phyloP scores from a whole-genome alignment of 1,140 invertebrate genomes.

The Cephus cinctus region DNA sequence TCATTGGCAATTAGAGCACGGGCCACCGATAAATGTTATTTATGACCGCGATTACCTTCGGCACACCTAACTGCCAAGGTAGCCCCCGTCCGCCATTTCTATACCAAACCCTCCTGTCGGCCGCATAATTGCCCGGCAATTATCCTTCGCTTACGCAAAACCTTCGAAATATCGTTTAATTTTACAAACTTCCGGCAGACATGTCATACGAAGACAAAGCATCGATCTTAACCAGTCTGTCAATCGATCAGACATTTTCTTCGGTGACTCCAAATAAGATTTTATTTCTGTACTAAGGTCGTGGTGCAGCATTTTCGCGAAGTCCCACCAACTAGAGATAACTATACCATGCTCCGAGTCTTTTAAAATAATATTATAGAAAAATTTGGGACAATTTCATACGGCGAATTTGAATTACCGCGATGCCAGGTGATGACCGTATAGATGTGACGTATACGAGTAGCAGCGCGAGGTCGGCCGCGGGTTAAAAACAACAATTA shows the following conservation, averaged over 20 bases:
- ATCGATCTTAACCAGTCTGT: too few relatives aligned
- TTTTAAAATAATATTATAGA: not conserved
- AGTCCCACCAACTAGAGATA: too few relatives aligned
- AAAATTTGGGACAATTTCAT: not conserved
- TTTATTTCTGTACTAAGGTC: too few relatives aligned
- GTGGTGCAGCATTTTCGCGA: too few relatives aligned
- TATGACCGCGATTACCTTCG: slow-evolving; percentile 40
- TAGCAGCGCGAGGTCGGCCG: not conserved
- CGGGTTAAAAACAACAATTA: slow-evolving; percentile 43
- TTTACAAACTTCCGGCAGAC: too few relatives aligned
- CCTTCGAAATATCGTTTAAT: not conserved
- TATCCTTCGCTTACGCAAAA: too few relatives aligned
- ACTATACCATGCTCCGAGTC: too few relatives aligned
- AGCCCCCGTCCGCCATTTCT: slow-evolving; percentile 1
- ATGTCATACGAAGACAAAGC: too few relatives aligned
- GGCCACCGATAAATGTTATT: slow-evolving; percentile 39
- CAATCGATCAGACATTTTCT: too few relatives aligned
- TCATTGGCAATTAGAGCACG: slow-evolving; percentile 43
- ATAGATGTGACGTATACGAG: not conserved
- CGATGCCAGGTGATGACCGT: not conserved
- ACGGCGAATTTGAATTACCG: not conserved
- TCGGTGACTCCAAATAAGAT: too few relatives aligned
- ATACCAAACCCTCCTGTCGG: slow-evolving; percentile 4
- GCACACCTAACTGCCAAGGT: slow-evolving; percentile 29
- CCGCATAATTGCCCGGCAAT: slow-evolving; percentile 17